Evolutionary conservation across 2,888 invertebrate species (phyloP).

Genomic region (Nineta flava): DNA sequence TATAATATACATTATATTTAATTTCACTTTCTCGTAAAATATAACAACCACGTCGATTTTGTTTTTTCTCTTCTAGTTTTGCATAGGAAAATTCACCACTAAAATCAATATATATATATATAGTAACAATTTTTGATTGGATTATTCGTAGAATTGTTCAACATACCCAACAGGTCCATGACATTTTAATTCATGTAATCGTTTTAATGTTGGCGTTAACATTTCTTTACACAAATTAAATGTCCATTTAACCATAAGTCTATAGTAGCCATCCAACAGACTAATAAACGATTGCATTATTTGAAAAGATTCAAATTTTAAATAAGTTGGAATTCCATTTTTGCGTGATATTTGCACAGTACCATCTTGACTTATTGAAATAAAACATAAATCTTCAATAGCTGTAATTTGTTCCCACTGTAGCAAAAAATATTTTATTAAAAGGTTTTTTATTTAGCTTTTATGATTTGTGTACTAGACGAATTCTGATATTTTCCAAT

Average conservation of each 20-base stretch:
- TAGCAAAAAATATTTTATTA: constrained; percentile 18
- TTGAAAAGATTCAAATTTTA: constrained; percentile 49
- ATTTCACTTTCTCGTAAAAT: constrained; percentile 70
- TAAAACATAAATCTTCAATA: constrained; percentile 69
- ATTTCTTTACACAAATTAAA: constrained; percentile 76
- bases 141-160: constrained; percentile 3
- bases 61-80: constrained; percentile 65
- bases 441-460: too few relatives aligned
- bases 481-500: too few relatives aligned
- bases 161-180: constrained; percentile 82
- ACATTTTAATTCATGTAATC: constrained; percentile 56
- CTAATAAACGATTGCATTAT: constrained; percentile 65
- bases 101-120: constrained; percentile 18
- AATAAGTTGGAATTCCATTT: constrained; percentile 60
- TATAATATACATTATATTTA: constrained; percentile 60
- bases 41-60: constrained; percentile 60
- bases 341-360: constrained; percentile 61
- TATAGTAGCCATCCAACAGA: constrained; percentile 72
- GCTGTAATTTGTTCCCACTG: constrained; percentile 61
- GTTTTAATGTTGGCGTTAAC: constrained; percentile 60
- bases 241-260: constrained; percentile 76
- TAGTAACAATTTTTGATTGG: constrained; percentile 8
- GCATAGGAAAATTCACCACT: constrained; percentile 73
- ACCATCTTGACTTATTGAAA: constrained; percentile 56
- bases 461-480: too few relatives aligned